These are phyloP conservation scores for Cebidichthys violaceus DNA, from an alignment of 2,113 vertebrate species.

Conservation along the genomic window DNA sequence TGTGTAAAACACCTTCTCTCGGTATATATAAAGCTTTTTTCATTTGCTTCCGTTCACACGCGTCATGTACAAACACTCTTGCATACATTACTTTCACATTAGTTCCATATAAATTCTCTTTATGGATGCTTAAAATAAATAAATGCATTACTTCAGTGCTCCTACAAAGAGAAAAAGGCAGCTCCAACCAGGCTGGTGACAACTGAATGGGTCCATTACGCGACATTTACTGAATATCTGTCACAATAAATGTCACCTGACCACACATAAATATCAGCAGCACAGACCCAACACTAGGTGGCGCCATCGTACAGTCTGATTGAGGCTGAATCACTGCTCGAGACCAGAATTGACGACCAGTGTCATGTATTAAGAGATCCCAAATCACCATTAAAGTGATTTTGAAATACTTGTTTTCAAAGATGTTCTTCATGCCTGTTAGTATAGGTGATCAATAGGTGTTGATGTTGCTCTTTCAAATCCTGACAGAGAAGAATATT, in stretches of 20 bases:
- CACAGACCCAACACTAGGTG: constrained; percentile 30
- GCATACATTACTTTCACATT: not conserved
- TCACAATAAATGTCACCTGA: constrained; percentile 6
- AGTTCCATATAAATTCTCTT: no score
- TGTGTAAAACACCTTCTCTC: not conserved
- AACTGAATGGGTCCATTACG: not conserved
- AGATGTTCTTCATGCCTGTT: not conserved
- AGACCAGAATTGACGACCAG: no score
- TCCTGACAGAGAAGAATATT: not conserved
- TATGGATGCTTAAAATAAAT: not conserved
- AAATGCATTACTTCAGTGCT: not conserved
- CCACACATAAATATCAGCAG: not conserved
- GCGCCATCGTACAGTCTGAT: constrained; percentile 31
- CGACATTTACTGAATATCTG: not conserved
- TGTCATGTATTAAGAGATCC: no score
- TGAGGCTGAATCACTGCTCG: not conserved
- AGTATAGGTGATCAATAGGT: no score
- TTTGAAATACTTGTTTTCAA: not conserved
- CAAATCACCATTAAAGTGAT: not conserved
- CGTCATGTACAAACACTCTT: not conserved
- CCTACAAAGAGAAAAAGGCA: not conserved
- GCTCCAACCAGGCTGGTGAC: not conserved
- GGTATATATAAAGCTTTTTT: not conserved
- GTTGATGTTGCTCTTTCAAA: not conserved
- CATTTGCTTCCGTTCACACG: not conserved